Evolutionary conservation across 2,888 invertebrate species (phyloP).

Genomic region (Physocephala rufipes): DNA sequence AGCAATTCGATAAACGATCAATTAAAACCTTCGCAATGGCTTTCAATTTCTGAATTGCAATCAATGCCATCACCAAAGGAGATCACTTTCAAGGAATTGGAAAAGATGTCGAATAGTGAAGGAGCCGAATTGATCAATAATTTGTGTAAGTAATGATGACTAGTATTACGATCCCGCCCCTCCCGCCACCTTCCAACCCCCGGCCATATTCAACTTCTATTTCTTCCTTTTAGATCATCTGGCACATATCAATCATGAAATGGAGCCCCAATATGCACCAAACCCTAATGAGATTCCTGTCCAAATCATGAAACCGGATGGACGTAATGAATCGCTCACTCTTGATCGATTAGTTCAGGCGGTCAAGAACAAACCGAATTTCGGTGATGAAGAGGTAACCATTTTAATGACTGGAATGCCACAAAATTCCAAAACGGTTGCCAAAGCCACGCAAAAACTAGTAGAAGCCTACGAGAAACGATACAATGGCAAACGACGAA

Average conservation of each 20-base stretch:
- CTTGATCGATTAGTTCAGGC: conserved; percentile 49
- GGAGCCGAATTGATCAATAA: conserved; percentile 55
- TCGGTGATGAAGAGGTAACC: conserved; percentile 59
- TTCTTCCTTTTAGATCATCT: conserved; percentile 50
- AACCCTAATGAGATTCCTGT: conserved; percentile 50
- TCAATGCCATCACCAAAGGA: conserved; percentile 54
- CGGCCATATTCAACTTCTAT: too few relatives aligned
- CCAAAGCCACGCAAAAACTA: conserved; percentile 52
- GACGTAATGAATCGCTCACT: conserved; percentile 50
- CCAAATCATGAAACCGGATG: conserved; percentile 52
- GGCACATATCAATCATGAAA: conserved; percentile 52
- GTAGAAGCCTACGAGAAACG: conserved; percentile 57
- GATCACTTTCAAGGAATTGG: conserved; percentile 51
- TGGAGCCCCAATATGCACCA: conserved; percentile 51
- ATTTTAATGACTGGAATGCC: conserved; percentile 58
- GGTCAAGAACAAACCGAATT: conserved; percentile 45
- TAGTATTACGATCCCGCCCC: too few relatives aligned
- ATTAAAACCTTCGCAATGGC: conserved; percentile 56
- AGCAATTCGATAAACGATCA: conserved; percentile 43
- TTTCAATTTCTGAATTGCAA: conserved; percentile 53
- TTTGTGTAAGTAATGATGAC: conserved; percentile 59
- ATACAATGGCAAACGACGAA: conserved; percentile 50
- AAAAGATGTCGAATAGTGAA: conserved; percentile 52
- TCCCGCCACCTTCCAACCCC: too few relatives aligned
- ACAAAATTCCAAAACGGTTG: conserved; percentile 50